Conservation (phyloP, 2,888 invertebrate species). For the Tetragnatha montana region DNA sequence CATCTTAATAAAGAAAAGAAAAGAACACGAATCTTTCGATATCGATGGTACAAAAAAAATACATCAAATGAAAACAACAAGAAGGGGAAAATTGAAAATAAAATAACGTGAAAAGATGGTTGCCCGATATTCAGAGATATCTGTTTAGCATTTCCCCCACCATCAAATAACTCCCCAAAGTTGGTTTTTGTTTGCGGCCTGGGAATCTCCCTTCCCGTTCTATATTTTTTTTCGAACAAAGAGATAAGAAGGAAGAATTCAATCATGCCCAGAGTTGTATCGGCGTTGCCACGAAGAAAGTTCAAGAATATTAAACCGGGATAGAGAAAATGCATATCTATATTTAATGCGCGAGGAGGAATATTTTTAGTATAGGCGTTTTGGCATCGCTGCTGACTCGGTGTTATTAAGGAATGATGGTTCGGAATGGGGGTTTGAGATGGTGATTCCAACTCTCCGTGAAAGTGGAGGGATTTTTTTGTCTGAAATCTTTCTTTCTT, state of each 20-base stretch:
- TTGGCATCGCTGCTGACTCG: not conserved
- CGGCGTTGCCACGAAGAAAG: not conserved
- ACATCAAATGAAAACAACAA: slow-evolving; percentile 40
- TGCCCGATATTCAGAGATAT: slow-evolving; percentile 30
- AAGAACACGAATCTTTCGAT: not conserved
- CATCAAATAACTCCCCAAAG: slow-evolving; percentile 43
- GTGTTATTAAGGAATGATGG: not conserved
- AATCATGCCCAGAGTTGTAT: slow-evolving; percentile 15
- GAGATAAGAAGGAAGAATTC: slow-evolving; percentile 28
- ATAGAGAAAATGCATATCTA: slow-evolving; percentile 4
- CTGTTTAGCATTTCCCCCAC: slow-evolving; percentile 51
- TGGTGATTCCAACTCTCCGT: not conserved
- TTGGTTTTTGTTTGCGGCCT: slow-evolving; percentile 17
- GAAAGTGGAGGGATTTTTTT: not conserved
- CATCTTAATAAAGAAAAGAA: not conserved
- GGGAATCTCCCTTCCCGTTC: not conserved
- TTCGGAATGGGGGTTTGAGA: not conserved
- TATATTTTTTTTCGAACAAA: slow-evolving; percentile 17
- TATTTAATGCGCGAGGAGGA: slow-evolving; percentile 19
- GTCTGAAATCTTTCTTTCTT: too few species aligned
- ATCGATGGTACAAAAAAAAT: not conserved
- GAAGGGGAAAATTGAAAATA: slow-evolving; percentile 16
- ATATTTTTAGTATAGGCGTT: not conserved
- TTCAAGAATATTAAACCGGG: slow-evolving; percentile 25
- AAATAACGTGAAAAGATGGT: slow-evolving; percentile 30